Evolutionary conservation across 2,113 vertebrate species (phyloP).

Genomic region (Felis catus): DNA sequence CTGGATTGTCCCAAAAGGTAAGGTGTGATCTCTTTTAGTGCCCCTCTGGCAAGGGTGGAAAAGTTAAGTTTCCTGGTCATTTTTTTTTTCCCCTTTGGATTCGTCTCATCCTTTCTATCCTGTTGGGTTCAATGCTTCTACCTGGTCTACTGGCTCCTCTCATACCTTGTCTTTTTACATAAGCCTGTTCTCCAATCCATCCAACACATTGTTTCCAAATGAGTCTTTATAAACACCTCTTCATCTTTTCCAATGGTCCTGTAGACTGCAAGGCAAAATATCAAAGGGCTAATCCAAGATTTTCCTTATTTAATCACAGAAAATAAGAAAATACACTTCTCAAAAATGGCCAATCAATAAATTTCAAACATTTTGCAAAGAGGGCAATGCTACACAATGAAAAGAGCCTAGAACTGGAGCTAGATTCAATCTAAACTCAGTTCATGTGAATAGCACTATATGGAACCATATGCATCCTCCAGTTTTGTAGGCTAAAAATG

Average conservation of each 20-base stretch:
- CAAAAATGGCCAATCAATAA: background rate
- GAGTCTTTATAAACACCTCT: background rate
- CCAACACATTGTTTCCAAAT: background rate
- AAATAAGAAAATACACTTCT: background rate
- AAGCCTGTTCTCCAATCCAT: background rate
- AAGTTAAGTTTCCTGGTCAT: background rate
- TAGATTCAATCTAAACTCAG: background rate
- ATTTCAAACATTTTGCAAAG: background rate
- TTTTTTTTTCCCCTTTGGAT: background rate
- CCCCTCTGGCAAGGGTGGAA: background rate
- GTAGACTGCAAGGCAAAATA: background rate
- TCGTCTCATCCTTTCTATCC: background rate
- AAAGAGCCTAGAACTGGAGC: background rate
- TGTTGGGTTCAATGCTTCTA: background rate
- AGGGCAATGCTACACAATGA: background rate
- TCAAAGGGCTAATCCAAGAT: background rate
- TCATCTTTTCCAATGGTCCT: background rate
- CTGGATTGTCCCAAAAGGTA: background rate
- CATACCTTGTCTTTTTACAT: background rate
- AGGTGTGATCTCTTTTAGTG: background rate
- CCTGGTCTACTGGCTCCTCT: background rate
- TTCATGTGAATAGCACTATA: background rate
- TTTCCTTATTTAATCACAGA: background rate
- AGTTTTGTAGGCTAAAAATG: background rate
- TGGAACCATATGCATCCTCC: background rate